Percentiles rank a stretch among this genome's conserved stretches.
These are phyloP conservation scores for Dasysyrphus albostriatus DNA, from an alignment of 2,888 invertebrate species.

Conservation along the genomic window DNA sequence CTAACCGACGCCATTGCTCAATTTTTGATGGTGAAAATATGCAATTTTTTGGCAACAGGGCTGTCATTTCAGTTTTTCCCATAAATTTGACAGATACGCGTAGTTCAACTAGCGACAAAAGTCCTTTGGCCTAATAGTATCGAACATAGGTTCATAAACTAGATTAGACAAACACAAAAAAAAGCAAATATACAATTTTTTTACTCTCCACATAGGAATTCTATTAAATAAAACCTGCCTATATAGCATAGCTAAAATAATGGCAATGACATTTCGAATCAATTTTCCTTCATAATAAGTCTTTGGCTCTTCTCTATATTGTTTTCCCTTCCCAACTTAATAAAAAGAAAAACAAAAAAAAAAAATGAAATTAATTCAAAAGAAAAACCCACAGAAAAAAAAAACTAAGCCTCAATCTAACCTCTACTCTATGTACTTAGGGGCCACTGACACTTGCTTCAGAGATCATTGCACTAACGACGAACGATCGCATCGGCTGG, in stretches of 20 bases:
- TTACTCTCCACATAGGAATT: neutral
- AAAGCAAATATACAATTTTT: too few relatives aligned
- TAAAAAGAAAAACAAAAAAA: neutral
- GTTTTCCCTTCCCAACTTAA: constrained; percentile 14
- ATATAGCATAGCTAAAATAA: neutral
- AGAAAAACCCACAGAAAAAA: constrained; percentile 39
- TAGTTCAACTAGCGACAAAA: too few relatives aligned
- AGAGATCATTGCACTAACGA: constrained; percentile 81
- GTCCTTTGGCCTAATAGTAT: too few relatives aligned
- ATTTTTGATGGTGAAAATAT: too few relatives aligned
- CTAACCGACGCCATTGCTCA: too few relatives aligned
- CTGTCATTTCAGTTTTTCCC: too few relatives aligned
- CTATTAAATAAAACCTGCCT: neutral
- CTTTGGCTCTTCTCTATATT: constrained; percentile 2
- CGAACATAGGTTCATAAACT: too few relatives aligned
- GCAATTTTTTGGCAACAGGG: too few relatives aligned
- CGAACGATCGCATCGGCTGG: constrained; percentile 13
- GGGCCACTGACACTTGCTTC: constrained; percentile 82
- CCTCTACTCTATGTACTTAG: constrained; percentile 64
- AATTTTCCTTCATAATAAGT: neutral
- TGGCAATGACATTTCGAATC: constrained; percentile 28
- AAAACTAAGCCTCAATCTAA: constrained; percentile 44
- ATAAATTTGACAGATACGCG: too few relatives aligned
- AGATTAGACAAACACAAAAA: too few relatives aligned
- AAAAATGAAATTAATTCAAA: constrained; percentile 21